Evolutionary conservation across 2,888 invertebrate species (phyloP), one percentile per base, ranked within the genome.

Genomic region (Stictocephala bisonia): DNA sequence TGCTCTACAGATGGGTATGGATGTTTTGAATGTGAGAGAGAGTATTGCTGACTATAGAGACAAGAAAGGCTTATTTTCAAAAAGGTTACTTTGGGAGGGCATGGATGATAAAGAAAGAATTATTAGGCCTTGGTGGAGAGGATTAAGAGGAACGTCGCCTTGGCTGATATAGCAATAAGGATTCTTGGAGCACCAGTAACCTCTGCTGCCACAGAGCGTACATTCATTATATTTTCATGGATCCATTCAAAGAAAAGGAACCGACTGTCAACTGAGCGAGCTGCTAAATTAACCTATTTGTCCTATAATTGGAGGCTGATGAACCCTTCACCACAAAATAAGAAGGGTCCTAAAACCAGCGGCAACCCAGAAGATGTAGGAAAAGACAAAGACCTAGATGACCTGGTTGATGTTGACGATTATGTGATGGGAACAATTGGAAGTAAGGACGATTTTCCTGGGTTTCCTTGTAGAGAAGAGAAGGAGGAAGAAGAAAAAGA

Each of bases 171-270:
- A 18, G 67, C 50, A 1, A 67, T 67, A 4, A n/a, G 67, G 26
- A 67, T 67, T 11, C 50, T 67, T 2, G 48, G 67, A 20, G 44
- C 67, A 15, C 29, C 7, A n/a, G 50, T 67, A 6, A 67, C 67
- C 18, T 48, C 67, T 1, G 67, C 48, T 48, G 79, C 78, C n/a
- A 80, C 80, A 35, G 80, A 81, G 76, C 69, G 79, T 24, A 77
- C 77, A 22, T 80, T 79, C 71, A 80, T 79, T 31, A 80, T 78
- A 11, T 77, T 77, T 50, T 75, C 79, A 6, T 79, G 76, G 75
- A 78, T 80, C n/a, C 79, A 80, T 73, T 76, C 71, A 6, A 73
- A 77, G 50, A 79, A 79, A 77, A 75, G 79, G 53, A 80, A 80
- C 70, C 75, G 78, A 3, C 73, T 80, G 6, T 75, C 78, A 29